These are phyloP conservation scores for Oryctolagus cuniculus DNA, from an alignment of 2,113 vertebrate species.

Conservation along the genomic window DNA sequence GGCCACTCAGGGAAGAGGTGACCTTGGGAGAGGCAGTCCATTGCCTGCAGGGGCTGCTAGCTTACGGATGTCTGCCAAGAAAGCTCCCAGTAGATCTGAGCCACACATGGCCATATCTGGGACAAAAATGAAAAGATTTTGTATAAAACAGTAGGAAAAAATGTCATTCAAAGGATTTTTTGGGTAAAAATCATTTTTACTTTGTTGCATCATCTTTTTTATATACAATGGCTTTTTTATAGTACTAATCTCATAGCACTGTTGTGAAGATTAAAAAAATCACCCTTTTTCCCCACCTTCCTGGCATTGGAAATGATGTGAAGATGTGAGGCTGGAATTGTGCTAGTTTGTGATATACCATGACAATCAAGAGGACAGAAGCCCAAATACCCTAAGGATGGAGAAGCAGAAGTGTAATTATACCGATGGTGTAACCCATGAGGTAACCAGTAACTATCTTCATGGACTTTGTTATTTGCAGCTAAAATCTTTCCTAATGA, in stretches of 20 bases:
- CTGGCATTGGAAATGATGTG: not conserved
- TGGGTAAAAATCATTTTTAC: slow-evolving; percentile 5
- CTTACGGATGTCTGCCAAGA: not conserved
- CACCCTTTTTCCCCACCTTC: not conserved
- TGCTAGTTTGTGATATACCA: not conserved
- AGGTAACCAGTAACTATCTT: not conserved
- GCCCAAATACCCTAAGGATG: not conserved
- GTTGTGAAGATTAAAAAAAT: not conserved
- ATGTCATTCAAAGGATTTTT: not conserved
- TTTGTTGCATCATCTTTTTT: not conserved
- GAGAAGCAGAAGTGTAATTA: not conserved
- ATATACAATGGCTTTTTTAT: not conserved
- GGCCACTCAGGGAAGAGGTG: no score
- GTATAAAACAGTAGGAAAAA: not conserved
- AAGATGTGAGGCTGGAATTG: not conserved
- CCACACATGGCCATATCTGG: not conserved
- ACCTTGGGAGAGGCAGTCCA: not conserved
- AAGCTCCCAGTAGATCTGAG: not conserved
- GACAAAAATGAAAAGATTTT: not conserved
- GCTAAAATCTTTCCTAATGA: not conserved
- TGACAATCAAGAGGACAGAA: not conserved
- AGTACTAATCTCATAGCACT: not conserved
- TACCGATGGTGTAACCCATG: not conserved
- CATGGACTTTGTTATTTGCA: not conserved
- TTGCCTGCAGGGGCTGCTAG: no score